These are phyloP conservation scores for Paramuricea clavata DNA, from an alignment of 92 coral and sea anemone genomes.

Conservation along the genomic window DNA sequence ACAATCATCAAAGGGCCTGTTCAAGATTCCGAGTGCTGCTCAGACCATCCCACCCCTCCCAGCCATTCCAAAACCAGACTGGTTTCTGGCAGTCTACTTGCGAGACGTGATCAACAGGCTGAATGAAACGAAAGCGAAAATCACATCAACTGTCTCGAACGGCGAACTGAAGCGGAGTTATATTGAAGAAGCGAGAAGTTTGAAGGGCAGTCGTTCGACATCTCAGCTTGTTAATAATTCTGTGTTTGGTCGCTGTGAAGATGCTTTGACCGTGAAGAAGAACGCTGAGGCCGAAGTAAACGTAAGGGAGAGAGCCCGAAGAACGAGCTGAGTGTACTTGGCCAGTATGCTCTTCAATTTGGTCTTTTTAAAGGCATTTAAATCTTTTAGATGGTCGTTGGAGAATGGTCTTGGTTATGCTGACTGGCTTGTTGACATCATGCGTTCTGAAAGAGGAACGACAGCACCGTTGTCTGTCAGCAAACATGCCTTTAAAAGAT, in stretches of 20 bases:
- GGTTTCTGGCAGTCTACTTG: neutral
- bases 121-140: conserved; percentile 23
- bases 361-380: neutral
- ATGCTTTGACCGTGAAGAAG: neutral
- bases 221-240: too few species aligned
- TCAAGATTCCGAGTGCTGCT: neutral
- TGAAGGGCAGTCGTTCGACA: too few species aligned
- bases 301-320: conserved; percentile 54
- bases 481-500: conserved; percentile 44
- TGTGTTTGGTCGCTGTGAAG: too few species aligned
- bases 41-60: conserved; percentile 26
- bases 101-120: conserved; percentile 34
- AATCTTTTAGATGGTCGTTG: neutral
- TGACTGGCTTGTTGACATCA: conserved; percentile 42
- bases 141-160: too few species aligned
- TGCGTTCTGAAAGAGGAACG: conserved; percentile 33
- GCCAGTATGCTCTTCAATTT: neutral
- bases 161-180: too few species aligned
- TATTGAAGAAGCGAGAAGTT: conserved; percentile 10
- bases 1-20: conserved; percentile 1
- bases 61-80: conserved; percentile 10
- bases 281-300: conserved; percentile 32
- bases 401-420: conserved; percentile 52
- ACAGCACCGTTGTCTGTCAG: conserved; percentile 42
- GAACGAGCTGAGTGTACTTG: neutral